Evolutionary conservation across 1,140 invertebrate species (phyloP).

Genomic region (Branchinecta lindahli): DNA sequence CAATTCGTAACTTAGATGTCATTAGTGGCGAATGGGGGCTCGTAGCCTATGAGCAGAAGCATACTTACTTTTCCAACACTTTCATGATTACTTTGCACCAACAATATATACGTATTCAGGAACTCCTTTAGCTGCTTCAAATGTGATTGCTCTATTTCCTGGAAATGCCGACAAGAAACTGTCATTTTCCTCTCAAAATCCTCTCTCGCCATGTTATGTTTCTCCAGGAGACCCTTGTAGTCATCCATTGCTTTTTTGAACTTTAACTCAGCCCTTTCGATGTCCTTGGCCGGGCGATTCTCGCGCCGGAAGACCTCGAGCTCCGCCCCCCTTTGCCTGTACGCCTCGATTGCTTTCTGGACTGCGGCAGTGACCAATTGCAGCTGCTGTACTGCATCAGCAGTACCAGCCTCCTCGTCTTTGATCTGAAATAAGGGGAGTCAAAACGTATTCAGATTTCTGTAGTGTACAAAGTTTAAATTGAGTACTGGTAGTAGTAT

Average conservation of each 20-base stretch:
- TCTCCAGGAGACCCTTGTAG: slow-evolving; percentile 71
- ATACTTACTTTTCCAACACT: slow-evolving; percentile 53
- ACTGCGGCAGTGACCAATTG: slow-evolving; percentile 69
- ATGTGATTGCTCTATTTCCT: slow-evolving; percentile 81
- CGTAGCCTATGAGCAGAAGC: too few relatives aligned
- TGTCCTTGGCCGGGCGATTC: slow-evolving; percentile 70
- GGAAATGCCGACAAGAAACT: slow-evolving; percentile 77
- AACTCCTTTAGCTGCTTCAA: slow-evolving; percentile 90
- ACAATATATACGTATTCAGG: slow-evolving; percentile 68
- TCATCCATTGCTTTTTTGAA: slow-evolving; percentile 86
- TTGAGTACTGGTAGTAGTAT: not conserved
- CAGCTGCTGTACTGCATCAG: slow-evolving; percentile 73
- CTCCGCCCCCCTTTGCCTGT: slow-evolving; percentile 63
- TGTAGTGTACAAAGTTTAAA: slow-evolving; percentile 1
- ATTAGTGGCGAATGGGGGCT: too few relatives aligned
- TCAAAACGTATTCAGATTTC: slow-evolving; percentile 16
- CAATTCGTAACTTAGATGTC: too few relatives aligned
- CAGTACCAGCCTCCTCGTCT: slow-evolving; percentile 76
- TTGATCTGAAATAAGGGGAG: slow-evolving; percentile 48
- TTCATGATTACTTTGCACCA: slow-evolving; percentile 73
- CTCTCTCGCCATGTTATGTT: slow-evolving; percentile 69
- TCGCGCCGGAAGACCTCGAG: slow-evolving; percentile 76
- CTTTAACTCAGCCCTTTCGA: slow-evolving; percentile 83
- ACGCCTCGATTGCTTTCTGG: slow-evolving; percentile 78
- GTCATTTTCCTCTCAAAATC: slow-evolving; percentile 92